Evolutionary conservation across 2,113 vertebrate genomes (phyloP), one percentile per base, ranked within the genome.

Genomic region (Cisticola juncidis): DNA sequence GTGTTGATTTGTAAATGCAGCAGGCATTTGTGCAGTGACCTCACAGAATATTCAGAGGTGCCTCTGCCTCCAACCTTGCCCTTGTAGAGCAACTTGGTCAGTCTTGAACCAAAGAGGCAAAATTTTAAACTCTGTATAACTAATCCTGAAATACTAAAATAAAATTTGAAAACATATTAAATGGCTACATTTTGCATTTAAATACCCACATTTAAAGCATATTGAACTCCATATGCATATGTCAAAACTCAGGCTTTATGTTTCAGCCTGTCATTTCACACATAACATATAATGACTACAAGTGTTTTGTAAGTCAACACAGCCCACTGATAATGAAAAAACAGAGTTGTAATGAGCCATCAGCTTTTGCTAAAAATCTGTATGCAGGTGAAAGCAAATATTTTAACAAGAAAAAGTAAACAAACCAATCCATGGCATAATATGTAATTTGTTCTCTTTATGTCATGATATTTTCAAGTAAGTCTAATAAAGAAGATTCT

Each of bases 21-120:
- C 29, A 82, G 19, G 6, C 1, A 1, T 24, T 82, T 70, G 35
- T 69, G 31, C 28, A 48, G 21, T 58, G 64, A 31, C 35, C 28
- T 88, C 40, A 47, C 25, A 56, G 33, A 56, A n/a, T 60, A 64
- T 70, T 62, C 45, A 72, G 81, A 64, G 28, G 29, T 62, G 38
- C 26, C 31, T 82, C 45, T 69, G 48, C 12, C 7, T 38, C 31
- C 42, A 65, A 15, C 28, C 28, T 51, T 79, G 26, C 13, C 42
- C 24, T 82, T 45, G 38, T 19, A 51, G 17, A 65, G 38, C 24
- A 76, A 22, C 29, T 25, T 80, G 15, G 57, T 92, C 64, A 78
- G 45, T 73, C 56, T 84, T 86, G 44, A 91, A 89, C 84, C 85
- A 90, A 91, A 90, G 85, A 94, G 36, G 28, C 77, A 78, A 81